These are phyloP conservation scores for Melipona quadrifasciata DNA, from an alignment of 1,140 invertebrate species.

Conservation along the genomic window DNA sequence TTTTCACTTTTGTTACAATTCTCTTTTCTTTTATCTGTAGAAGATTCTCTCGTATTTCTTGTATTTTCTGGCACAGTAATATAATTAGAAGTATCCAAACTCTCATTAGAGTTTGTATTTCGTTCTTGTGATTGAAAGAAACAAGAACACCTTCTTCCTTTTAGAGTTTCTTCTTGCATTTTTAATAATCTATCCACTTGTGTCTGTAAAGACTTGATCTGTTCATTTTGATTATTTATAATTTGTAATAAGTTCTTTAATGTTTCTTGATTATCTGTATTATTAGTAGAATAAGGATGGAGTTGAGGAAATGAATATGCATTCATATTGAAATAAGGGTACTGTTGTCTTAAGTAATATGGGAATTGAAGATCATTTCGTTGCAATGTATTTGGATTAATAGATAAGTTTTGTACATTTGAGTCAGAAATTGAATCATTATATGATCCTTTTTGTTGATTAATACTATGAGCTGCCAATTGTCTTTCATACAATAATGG, in stretches of 20 bases:
- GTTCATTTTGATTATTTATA: slow-evolving; percentile 75
- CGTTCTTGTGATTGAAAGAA: slow-evolving; percentile 17
- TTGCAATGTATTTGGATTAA: slow-evolving; percentile 28
- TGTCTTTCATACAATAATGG: slow-evolving; percentile 3
- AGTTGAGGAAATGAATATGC: slow-evolving; percentile 46
- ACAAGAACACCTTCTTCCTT: slow-evolving; percentile 64
- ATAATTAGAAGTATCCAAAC: slow-evolving; percentile 7
- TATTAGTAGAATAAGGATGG: slow-evolving; percentile 50
- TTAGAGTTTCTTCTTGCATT: slow-evolving; percentile 72
- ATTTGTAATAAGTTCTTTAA: slow-evolving; percentile 74
- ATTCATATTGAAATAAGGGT: slow-evolving; percentile 40
- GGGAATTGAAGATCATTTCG: slow-evolving; percentile 39
- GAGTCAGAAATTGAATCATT: background rate
- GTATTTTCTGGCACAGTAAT: background rate
- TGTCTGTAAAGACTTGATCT: slow-evolving; percentile 75
- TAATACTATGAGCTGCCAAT: background rate
- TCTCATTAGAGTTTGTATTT: slow-evolving; percentile 34
- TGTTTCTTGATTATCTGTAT: slow-evolving; percentile 71
- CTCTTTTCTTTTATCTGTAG: slow-evolving; percentile 23
- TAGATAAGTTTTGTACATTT: slow-evolving; percentile 10
- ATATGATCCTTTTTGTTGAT: slow-evolving; percentile 2
- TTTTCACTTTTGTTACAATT: slow-evolving; percentile 17
- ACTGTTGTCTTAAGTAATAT: slow-evolving; percentile 17
- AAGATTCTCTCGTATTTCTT: background rate
- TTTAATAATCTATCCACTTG: slow-evolving; percentile 75